Percentiles rank a stretch among this genome's conserved stretches.
phyloP scores from a whole-genome alignment of 2,888 invertebrate genomes.

The Cephus sareptanus region DNA sequence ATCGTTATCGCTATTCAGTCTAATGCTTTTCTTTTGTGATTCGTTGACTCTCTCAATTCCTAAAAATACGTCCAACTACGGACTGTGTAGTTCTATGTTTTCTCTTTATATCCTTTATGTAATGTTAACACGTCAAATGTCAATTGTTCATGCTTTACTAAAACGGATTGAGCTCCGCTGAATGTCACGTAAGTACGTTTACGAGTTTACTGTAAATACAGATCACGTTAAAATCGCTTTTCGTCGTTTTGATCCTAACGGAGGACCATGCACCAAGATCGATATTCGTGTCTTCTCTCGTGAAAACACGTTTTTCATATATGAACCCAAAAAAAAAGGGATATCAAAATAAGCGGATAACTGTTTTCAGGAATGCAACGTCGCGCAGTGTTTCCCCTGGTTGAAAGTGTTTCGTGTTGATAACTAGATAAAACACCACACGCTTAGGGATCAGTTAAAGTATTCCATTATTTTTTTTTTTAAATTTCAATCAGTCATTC shows the following conservation, averaged over 20 bases:
- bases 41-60: neutral
- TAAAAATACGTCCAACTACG: neutral
- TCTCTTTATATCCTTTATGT: neutral
- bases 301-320: constrained; percentile 26
- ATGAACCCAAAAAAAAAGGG: neutral
- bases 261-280: neutral
- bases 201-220: neutral
- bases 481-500: neutral
- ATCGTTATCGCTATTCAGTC: neutral
- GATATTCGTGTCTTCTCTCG: constrained; percentile 30
- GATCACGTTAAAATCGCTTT: neutral
- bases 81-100: neutral
- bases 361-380: constrained; percentile 42
- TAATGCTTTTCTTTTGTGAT: neutral
- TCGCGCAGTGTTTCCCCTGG: constrained; percentile 47
- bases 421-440: neutral
- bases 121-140: neutral
- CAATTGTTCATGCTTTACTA: neutral
- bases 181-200: constrained; percentile 17
- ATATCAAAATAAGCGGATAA: neutral
- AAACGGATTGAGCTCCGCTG: constrained; percentile 16
- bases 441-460: neutral
- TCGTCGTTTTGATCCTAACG: neutral
- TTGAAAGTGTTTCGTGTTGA: constrained; percentile 40
- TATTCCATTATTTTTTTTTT: neutral